phyloP scores from a whole-genome alignment of 2,797 vertebrate species.

The Tarsius wallacei region DNA sequence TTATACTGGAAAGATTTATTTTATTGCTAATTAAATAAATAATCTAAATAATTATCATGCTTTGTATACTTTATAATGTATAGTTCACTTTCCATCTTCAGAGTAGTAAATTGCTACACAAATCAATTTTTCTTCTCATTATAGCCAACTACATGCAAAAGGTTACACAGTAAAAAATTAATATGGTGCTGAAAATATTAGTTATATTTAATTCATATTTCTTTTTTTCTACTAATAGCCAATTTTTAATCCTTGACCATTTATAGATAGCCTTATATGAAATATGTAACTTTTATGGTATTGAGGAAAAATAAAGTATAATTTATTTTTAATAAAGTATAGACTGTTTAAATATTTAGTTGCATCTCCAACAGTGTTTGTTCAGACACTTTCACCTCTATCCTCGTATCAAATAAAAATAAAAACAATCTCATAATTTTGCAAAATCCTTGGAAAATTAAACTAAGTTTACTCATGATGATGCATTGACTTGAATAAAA shows the following conservation, averaged over 20 bases:
- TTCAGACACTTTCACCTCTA: background rate
- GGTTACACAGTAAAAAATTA: background rate
- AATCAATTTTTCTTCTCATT: background rate
- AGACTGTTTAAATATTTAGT: background rate
- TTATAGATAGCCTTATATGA: background rate
- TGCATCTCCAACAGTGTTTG: background rate
- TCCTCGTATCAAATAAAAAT: background rate
- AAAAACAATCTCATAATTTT: conserved; percentile 1
- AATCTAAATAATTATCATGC: conserved; percentile 26
- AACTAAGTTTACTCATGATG: background rate
- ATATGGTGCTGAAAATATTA: background rate
- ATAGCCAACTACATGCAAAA: background rate
- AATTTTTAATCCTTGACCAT: background rate
- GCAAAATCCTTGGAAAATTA: background rate
- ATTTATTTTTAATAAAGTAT: background rate
- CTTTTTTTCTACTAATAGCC: background rate
- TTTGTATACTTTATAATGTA: background rate
- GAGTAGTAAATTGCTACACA: background rate
- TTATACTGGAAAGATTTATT: conserved; percentile 23
- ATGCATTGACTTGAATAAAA: background rate
- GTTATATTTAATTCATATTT: background rate
- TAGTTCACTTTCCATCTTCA: background rate
- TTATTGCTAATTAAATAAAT: background rate
- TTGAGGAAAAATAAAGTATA: conserved; percentile 7
- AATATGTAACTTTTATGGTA: background rate